These are phyloP conservation scores for Taeniopygia guttata DNA, from an alignment of 2,797 vertebrate genomes.

Conservation along the genomic window DNA sequence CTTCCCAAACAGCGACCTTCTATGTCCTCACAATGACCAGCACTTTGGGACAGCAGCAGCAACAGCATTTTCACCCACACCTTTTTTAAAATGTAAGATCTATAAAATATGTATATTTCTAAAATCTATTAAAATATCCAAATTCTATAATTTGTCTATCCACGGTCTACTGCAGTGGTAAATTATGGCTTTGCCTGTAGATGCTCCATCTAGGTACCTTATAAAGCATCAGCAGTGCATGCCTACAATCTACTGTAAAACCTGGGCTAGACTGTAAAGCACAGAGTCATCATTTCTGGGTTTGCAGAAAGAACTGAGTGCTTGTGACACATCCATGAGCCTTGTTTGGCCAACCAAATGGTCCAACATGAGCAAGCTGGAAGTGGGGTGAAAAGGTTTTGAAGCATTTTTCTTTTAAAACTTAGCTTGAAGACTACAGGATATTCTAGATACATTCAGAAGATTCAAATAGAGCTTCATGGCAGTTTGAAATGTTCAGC, in stretches of 20 bases:
- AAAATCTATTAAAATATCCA: not conserved
- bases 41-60: not conserved
- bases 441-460: not conserved
- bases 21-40: not conserved
- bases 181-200: not conserved
- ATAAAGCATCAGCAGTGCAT: not conserved
- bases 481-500: not conserved
- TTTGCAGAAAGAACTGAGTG: not conserved
- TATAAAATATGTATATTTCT: fast-evolving
- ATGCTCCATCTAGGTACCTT: not conserved
- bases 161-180: not conserved
- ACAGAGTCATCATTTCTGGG: not conserved
- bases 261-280: not conserved
- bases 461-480: not conserved
- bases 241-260: not conserved
- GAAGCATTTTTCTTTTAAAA: not conserved
- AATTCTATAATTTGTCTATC: not conserved
- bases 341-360: not conserved
- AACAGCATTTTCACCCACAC: not conserved
- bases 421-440: not conserved
- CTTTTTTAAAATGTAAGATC: not conserved
- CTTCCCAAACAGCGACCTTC: not conserved
- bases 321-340: not conserved
- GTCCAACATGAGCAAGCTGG: not conserved
- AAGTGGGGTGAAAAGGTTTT: not conserved